Percentiles rank a stretch among this genome's conserved stretches.
phyloP scores from a whole-genome alignment of 2,797 vertebrate species.

The Aselliscus stoliczkanus region DNA sequence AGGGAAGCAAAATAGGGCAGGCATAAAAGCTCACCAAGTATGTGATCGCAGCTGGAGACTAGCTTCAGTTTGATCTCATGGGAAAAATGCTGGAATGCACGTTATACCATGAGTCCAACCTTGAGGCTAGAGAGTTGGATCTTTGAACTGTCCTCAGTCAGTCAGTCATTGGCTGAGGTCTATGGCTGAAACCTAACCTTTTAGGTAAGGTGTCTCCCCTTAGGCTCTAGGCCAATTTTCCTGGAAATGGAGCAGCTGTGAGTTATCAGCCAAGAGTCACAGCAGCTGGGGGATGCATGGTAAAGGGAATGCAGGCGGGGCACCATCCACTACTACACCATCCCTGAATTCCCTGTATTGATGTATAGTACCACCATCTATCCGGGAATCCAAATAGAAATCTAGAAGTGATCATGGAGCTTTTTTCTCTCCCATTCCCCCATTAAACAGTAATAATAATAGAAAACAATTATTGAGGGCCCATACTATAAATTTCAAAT shows the following conservation, averaged over 20 bases:
- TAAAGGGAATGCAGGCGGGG: neutral
- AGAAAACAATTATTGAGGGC: neutral
- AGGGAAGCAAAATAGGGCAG: neutral
- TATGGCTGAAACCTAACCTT: neutral
- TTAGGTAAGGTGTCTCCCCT: no score
- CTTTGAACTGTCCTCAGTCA: neutral
- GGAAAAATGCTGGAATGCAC: neutral
- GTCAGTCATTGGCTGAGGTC: neutral
- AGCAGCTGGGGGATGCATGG: neutral
- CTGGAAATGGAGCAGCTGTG: neutral
- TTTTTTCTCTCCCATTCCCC: neutral
- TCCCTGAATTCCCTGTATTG: neutral
- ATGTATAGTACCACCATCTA: neutral
- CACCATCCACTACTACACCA: neutral
- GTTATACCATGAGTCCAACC: neutral
- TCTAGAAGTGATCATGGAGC: neutral
- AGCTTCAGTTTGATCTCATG: neutral
- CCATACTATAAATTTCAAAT: neutral
- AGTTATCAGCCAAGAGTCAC: neutral
- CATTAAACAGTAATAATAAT: conserved; percentile 8
- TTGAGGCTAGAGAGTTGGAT: neutral
- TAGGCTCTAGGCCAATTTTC: neutral
- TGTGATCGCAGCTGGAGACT: neutral
- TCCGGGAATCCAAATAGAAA: neutral
- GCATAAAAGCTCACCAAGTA: neutral